phyloP scores from a whole-genome alignment of 2,797 vertebrate genomes.

The Cottoperca gobio region DNA sequence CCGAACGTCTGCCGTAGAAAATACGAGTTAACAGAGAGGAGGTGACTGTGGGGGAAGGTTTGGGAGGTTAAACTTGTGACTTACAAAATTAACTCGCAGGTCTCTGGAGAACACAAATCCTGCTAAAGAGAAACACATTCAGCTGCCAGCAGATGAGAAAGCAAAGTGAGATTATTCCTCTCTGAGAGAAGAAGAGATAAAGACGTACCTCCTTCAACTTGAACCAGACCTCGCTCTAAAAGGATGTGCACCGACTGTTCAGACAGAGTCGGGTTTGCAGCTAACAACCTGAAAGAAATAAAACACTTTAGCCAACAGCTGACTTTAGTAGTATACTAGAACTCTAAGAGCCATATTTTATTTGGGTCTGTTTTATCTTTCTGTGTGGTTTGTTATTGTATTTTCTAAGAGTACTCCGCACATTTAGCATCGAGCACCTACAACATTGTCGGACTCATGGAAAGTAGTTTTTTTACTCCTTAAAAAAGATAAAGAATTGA shows the following conservation, averaged over 20 bases:
- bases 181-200: slow-evolving; percentile 16
- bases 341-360: not conserved
- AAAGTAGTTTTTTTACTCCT: too few species aligned
- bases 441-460: too few species aligned
- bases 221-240: slow-evolving; percentile 86
- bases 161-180: slow-evolving; percentile 39
- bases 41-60: not conserved
- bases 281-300: slow-evolving; percentile 78
- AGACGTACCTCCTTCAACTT: slow-evolving; percentile 84
- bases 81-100: slow-evolving; percentile 82
- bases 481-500: too few species aligned
- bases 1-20: not conserved
- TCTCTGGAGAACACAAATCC: slow-evolving; percentile 90
- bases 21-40: not conserved
- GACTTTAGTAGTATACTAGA: not conserved
- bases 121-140: slow-evolving; percentile 64
- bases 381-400: not conserved
- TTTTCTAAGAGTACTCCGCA: too few species aligned
- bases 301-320: not conserved
- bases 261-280: slow-evolving; percentile 81
- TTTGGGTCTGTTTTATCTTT: not conserved
- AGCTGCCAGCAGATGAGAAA: slow-evolving; percentile 21
- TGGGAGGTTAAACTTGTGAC: slow-evolving; percentile 46
- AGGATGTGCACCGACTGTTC: slow-evolving; percentile 81
- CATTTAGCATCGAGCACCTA: too few species aligned